Evolutionary conservation across 2,113 vertebrate species (phyloP).

Genomic region (Ictalurus punctatus): DNA sequence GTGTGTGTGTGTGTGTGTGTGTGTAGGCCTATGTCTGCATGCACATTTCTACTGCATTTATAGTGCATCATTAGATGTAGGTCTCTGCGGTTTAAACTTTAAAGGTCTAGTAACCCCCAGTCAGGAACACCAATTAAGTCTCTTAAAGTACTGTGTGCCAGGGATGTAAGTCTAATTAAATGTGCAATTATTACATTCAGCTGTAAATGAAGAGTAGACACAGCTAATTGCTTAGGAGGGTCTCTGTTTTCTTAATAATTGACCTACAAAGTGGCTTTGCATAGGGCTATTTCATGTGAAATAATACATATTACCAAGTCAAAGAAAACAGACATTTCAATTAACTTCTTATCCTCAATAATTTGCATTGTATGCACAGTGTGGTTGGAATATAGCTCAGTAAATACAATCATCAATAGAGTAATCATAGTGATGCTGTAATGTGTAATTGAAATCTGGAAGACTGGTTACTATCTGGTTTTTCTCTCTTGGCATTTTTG

Average conservation of each 20-base stretch:
- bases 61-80: slow-evolving; percentile 18
- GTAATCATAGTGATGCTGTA: slow-evolving; percentile 60
- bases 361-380: slow-evolving; percentile 1
- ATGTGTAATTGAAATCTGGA: slow-evolving; percentile 54
- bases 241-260: slow-evolving; percentile 53
- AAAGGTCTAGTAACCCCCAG: slow-evolving; percentile 26
- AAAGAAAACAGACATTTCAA: slow-evolving; percentile 9
- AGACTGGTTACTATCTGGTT: slow-evolving; percentile 60
- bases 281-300: slow-evolving; percentile 54
- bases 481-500: slow-evolving; percentile 42
- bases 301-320: slow-evolving; percentile 38
- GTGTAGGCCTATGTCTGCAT: neutral
- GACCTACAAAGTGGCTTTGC: slow-evolving; percentile 48
- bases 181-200: slow-evolving; percentile 52
- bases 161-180: slow-evolving; percentile 45
- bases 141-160: slow-evolving; percentile 39
- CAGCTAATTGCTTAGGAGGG: slow-evolving; percentile 50
- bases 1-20: slow-evolving; percentile 11
- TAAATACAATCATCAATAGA: slow-evolving; percentile 59
- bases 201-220: slow-evolving; percentile 52
- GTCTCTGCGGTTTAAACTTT: slow-evolving; percentile 21
- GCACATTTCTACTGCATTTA: neutral
- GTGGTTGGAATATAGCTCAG: slow-evolving; percentile 26
- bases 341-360: slow-evolving; percentile 16
- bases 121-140: slow-evolving; percentile 32